Evolutionary conservation across 1,140 invertebrate genomes (phyloP).

Genomic region (Pseudoatta argentina): DNA sequence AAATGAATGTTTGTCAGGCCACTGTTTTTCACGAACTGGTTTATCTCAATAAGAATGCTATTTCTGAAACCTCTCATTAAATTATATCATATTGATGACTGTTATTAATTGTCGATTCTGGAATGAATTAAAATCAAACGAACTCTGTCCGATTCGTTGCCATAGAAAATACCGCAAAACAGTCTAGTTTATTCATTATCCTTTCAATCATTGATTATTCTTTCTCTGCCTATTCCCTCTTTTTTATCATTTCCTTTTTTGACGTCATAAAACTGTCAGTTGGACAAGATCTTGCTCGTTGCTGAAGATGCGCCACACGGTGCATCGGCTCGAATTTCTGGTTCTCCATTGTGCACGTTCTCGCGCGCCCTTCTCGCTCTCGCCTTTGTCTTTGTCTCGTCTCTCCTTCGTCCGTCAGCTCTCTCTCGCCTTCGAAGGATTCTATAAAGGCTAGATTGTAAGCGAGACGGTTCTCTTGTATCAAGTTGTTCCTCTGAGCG

Average conservation of each 20-base stretch:
- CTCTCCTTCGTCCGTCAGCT: slow-evolving; percentile 27
- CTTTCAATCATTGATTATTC: no score
- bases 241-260: slow-evolving; percentile 23
- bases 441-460: slow-evolving; percentile 81
- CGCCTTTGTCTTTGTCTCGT: slow-evolving; percentile 51
- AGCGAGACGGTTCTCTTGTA: slow-evolving; percentile 80
- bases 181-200: not conserved
- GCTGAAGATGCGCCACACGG: slow-evolving; percentile 70
- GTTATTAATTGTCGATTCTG: slow-evolving; percentile 1
- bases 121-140: slow-evolving; percentile 18
- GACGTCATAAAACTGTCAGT: slow-evolving; percentile 56
- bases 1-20: no score
- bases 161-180: slow-evolving; percentile 19
- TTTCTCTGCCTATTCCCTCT: not conserved
- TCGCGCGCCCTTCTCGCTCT: slow-evolving; percentile 55
- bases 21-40: not conserved
- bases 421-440: slow-evolving; percentile 70
- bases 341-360: slow-evolving; percentile 79
- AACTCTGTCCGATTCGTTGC: not conserved
- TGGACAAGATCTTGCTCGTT: slow-evolving; percentile 70
- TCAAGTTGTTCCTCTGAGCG: slow-evolving; percentile 79
- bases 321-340: slow-evolving; percentile 81
- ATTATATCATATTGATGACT: not conserved
- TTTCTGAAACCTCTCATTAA: not conserved
- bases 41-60: not conserved